Evolutionary conservation across 2,113 vertebrate species (phyloP).

Genomic region (Oncorhynchus kisutch): DNA sequence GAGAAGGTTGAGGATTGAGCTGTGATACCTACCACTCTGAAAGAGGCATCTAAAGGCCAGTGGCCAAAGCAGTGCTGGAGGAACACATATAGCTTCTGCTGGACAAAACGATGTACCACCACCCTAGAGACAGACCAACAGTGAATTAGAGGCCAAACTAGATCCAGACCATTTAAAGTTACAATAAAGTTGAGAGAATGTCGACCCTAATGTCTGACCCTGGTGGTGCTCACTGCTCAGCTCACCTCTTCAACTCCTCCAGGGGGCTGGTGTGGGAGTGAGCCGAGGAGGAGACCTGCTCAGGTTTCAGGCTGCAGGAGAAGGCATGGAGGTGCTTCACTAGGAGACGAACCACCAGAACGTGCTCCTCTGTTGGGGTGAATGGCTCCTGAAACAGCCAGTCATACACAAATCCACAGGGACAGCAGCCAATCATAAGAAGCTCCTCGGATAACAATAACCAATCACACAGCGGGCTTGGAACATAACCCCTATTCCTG

Average conservation of each 20-base stretch:
- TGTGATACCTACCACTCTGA: slow-evolving; percentile 84
- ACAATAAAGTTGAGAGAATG: too few species aligned
- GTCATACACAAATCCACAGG: slow-evolving; percentile 31
- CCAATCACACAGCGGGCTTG: background rate
- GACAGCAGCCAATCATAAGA: slow-evolving; percentile 33
- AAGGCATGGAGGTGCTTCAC: slow-evolving; percentile 95
- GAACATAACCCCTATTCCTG: background rate
- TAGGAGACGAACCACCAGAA: slow-evolving; percentile 90
- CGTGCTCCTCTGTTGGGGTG: slow-evolving; percentile 91
- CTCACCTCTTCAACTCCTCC: slow-evolving; percentile 94
- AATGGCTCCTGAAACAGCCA: slow-evolving; percentile 82
- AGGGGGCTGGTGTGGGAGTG: slow-evolving; percentile 89
- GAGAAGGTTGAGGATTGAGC: too few species aligned
- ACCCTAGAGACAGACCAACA: slow-evolving; percentile 70
- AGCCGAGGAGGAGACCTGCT: slow-evolving; percentile 78
- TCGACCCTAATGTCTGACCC: too few species aligned
- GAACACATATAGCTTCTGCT: slow-evolving; percentile 95
- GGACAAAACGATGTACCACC: slow-evolving; percentile 90
- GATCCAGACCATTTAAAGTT: too few species aligned
- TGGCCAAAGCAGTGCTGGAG: slow-evolving; percentile 96
- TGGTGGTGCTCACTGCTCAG: background rate
- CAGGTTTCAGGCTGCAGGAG: slow-evolving; percentile 87
- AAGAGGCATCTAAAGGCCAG: slow-evolving; percentile 96
- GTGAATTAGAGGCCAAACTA: background rate
- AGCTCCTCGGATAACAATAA: background rate